Base-by-base conservation (phyloP, 2,888 invertebrate genomes). In the Zygothrica quintamaculata region DNA sequence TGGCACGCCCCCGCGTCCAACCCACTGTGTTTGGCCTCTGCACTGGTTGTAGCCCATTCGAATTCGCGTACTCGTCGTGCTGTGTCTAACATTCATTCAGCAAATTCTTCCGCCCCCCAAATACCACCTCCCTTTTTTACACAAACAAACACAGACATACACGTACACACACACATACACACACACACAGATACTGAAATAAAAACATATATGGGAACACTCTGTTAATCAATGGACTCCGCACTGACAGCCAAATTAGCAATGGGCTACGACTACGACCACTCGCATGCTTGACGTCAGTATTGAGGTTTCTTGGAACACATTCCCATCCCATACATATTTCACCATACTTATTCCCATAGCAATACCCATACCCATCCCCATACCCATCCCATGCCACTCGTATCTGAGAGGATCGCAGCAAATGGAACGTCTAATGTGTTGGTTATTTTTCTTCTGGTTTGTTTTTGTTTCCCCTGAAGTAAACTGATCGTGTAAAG, bases 241-340 rank as follows among this genome's bases (percentile, higher is more conserved):
- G 47, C 57, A 44, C 68, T 65, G 68, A 66, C 78, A 65, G 72
- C 73, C 60, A 70, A 80, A 80, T 85, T 82, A 85, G 85, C 85
- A 56, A 59, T 40, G 40, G 48, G 16, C 51, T 39, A 44, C 57
- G 34, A 52, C 57, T 58, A 47, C 72, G 72, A 52, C 58, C 53
- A 66, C 58, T 51, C 58, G 65, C 62, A 74, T 47, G 77, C 66
- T 84, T 87, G 87, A 81, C 87, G 80, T 81, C 87, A 81, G 74
- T 56, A 44, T 62, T 61, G 50, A 15, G 56, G 44, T 59, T 78
- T 78, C 62, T 66, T 34, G 65, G 60, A 55, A 52, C 11, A 50
- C 33, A 56, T 26, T 37, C 48, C 46, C 18, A 34, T 12, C 6
- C 25, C 25, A 33, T 33, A 11, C n/a, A 25, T 43, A 22, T 11